These are phyloP conservation scores for Lophochroa leadbeateri DNA, from an alignment of 2,113 vertebrate species.

Conservation along the genomic window DNA sequence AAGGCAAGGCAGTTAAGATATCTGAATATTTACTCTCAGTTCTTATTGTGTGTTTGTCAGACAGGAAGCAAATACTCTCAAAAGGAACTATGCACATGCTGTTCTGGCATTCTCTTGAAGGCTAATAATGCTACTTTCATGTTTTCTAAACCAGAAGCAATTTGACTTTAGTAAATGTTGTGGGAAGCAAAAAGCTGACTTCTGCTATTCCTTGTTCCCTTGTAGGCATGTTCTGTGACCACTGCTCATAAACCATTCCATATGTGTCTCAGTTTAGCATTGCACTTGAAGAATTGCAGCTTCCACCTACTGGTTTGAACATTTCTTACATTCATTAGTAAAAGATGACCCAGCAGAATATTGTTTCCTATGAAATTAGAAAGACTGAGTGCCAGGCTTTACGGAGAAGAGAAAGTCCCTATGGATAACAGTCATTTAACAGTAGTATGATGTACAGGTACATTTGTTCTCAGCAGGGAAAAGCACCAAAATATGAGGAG, in stretches of 20 bases:
- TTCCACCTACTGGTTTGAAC: background rate
- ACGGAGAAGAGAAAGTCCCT: background rate
- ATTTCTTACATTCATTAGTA: background rate
- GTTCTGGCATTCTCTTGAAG: background rate
- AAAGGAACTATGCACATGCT: background rate
- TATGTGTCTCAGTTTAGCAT: background rate
- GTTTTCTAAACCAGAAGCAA: background rate
- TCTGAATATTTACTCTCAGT: background rate
- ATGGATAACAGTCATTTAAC: background rate
- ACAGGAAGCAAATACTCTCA: background rate
- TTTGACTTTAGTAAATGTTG: background rate
- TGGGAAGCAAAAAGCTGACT: background rate
- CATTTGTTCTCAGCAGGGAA: background rate
- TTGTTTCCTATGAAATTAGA: background rate
- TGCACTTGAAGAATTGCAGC: background rate
- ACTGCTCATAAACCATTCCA: background rate
- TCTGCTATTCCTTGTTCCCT: background rate
- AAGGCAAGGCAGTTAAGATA: background rate
- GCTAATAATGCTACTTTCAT: background rate
- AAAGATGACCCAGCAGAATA: background rate
- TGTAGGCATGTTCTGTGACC: background rate
- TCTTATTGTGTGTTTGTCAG: background rate
- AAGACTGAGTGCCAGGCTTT: background rate
- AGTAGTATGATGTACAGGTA: background rate
- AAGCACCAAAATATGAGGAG: background rate